Evolutionary conservation across 2,113 vertebrate genomes (phyloP).

Genomic region (Solea solea): DNA sequence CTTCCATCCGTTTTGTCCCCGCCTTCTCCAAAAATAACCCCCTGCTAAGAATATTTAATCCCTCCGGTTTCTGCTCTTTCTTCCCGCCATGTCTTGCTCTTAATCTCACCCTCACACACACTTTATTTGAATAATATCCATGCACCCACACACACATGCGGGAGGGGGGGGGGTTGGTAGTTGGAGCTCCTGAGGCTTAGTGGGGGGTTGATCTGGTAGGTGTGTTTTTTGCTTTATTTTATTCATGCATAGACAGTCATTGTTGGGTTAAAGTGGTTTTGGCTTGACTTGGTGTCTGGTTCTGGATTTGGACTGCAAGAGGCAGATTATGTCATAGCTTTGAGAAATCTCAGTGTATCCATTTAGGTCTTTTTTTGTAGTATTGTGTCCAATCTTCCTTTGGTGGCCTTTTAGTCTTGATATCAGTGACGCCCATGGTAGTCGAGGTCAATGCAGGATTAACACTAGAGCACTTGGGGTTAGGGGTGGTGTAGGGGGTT

Average conservation of each 20-base stretch:
- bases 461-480: constrained; percentile 14
- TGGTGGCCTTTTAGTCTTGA: background rate
- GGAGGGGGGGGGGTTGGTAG: constrained; percentile 1
- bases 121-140: constrained; percentile 14
- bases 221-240: constrained; percentile 33
- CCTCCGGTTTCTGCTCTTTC: constrained; percentile 51
- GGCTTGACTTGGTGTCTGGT: constrained; percentile 9
- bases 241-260: constrained; percentile 12
- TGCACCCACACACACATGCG: constrained; percentile 1
- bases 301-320: background rate
- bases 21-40: constrained; percentile 78
- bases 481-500: constrained; percentile 11
- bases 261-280: constrained; percentile 13
- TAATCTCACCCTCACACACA: constrained; percentile 49
- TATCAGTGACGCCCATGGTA: constrained; percentile 7
- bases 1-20: constrained; percentile 56
- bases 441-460: constrained; percentile 29
- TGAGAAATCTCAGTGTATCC: background rate
- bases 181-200: constrained; percentile 33
- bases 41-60: constrained; percentile 76
- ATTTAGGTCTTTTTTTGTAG: background rate
- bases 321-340: background rate
- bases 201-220: constrained; percentile 45
- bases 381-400: background rate
- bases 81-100: constrained; percentile 20